Conservation (phyloP, 2,888 invertebrate genomes). For the Lochmaea crataegi region DNA sequence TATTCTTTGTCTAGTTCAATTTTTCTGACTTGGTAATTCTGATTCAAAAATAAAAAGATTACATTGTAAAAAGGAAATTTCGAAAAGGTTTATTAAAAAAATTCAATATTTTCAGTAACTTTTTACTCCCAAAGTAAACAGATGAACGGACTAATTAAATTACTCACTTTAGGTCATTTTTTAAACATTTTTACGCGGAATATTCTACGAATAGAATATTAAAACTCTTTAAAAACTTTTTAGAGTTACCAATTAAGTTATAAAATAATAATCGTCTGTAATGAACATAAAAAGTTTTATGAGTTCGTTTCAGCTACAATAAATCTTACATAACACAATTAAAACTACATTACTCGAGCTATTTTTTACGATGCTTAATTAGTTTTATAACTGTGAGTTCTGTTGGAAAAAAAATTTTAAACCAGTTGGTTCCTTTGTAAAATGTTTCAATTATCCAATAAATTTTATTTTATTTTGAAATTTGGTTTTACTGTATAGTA, state of each 20-base stretch:
- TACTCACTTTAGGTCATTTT: background rate
- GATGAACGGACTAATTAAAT: background rate
- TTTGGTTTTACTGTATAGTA: conserved; percentile 12
- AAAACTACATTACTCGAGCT: conserved; percentile 6
- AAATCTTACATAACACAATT: conserved; percentile 10
- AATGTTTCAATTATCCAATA: conserved; percentile 12
- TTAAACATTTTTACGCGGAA: background rate
- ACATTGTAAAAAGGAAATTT: background rate
- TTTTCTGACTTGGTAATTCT: background rate
- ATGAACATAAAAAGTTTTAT: conserved; percentile 13
- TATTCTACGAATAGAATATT: background rate
- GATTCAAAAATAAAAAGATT: background rate
- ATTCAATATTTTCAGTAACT: background rate
- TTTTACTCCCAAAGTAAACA: background rate
- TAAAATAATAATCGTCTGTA: conserved; percentile 1
- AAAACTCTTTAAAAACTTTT: background rate
- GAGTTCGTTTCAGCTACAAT: conserved; percentile 7
- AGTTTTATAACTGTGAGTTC: conserved; percentile 1
- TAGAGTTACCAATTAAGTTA: conserved; percentile 16
- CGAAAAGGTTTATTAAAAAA: background rate
- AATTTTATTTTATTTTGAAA: background rate
- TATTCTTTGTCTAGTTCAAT: too few species aligned
- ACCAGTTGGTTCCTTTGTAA: background rate
- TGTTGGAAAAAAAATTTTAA: background rate
- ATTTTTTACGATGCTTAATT: conserved; percentile 11